phyloP scores from a whole-genome alignment of 2,113 vertebrate species.

The Larimichthys polyactis region DNA sequence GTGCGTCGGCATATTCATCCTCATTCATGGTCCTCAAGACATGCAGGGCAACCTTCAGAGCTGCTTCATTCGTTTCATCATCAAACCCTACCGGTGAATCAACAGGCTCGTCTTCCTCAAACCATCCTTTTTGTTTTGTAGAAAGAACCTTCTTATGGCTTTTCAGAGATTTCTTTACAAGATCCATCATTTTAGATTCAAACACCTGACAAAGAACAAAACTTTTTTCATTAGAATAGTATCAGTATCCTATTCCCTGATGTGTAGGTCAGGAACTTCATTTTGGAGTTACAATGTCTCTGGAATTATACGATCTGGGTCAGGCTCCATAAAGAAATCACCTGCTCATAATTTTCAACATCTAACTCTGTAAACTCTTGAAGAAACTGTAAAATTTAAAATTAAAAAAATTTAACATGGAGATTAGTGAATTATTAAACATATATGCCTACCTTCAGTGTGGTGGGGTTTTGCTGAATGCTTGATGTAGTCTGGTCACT shows the following conservation, averaged over 20 bases:
- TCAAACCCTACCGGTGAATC: neutral
- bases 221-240: neutral
- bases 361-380: no score
- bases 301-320: neutral
- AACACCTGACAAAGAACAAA: slow-evolving; percentile 4
- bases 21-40: slow-evolving; percentile 26
- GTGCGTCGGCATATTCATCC: neutral
- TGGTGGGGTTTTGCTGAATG: no score
- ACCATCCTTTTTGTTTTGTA: neutral
- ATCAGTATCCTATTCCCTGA: neutral
- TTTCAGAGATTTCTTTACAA: slow-evolving; percentile 4
- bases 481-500: no score
- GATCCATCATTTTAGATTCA: neutral
- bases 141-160: neutral
- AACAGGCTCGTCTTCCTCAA: neutral
- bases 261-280: neutral
- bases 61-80: slow-evolving; percentile 11
- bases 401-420: no score
- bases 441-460: no score
- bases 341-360: no score
- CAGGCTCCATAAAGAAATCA: neutral
- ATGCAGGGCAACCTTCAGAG: slow-evolving; percentile 22
- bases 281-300: neutral
- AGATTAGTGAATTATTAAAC: no score
- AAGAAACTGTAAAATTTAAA: no score